Percentiles rank a stretch among this genome's conserved stretches.
phyloP scores from a whole-genome alignment of 1,140 invertebrate species.

The Musca vetustissima region DNA sequence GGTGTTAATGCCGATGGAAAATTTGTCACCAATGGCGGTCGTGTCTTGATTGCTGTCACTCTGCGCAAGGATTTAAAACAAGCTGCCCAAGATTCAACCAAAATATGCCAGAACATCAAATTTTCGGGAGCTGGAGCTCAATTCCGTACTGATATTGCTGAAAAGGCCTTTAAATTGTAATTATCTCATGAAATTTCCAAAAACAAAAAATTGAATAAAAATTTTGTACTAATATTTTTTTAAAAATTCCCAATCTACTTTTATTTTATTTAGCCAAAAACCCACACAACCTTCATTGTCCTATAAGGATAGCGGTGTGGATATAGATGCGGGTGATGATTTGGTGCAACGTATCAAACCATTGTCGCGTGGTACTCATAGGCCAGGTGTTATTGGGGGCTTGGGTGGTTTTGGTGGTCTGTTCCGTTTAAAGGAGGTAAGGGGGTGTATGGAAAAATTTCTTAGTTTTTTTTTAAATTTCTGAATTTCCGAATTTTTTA shows the following conservation, averaged over 20 bases:
- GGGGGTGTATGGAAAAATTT: background rate
- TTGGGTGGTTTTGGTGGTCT: constrained; percentile 93
- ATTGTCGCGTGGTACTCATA: constrained; percentile 67
- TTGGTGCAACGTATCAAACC: constrained; percentile 85
- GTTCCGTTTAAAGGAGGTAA: constrained; percentile 72
- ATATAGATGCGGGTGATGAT: constrained; percentile 87
- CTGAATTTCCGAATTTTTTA: constrained; percentile 53
- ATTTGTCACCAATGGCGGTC: constrained; percentile 86
- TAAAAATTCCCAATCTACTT: background rate
- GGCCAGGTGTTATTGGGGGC: constrained; percentile 72
- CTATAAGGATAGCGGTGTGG: constrained; percentile 90
- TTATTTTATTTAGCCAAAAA: constrained; percentile 8
- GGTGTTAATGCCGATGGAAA: constrained; percentile 61
- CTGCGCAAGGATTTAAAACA: constrained; percentile 66
- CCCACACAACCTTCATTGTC: constrained; percentile 61
- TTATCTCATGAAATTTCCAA: constrained; percentile 20
- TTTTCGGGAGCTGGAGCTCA: constrained; percentile 77
- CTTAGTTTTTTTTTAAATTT: constrained; percentile 12
- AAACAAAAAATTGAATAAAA: constrained; percentile 4
- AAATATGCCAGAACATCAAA: constrained; percentile 67
- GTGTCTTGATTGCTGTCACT: constrained; percentile 83
- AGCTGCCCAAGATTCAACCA: constrained; percentile 73
- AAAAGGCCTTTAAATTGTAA: constrained; percentile 81
- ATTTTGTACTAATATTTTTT: background rate
- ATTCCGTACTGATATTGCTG: constrained; percentile 87